Conservation (phyloP, 2,888 invertebrate species). For the Escarpia spicata region DNA sequence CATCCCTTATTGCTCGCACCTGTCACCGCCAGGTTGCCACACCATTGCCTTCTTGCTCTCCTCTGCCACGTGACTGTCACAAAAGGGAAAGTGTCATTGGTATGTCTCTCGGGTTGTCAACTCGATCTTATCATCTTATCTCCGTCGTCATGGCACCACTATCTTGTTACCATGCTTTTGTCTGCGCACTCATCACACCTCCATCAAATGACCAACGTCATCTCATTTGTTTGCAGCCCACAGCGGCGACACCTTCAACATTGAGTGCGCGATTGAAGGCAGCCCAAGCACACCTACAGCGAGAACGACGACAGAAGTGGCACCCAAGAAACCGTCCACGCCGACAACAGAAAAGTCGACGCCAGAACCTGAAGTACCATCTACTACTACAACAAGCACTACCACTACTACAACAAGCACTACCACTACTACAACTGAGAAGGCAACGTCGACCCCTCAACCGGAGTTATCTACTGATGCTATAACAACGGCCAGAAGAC, state of each 20-base stretch:
- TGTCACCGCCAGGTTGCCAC: too few species aligned
- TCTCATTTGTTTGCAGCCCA: neutral
- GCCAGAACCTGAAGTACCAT: neutral
- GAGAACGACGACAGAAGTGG: neutral
- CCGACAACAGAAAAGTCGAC: neutral
- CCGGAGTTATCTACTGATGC: neutral
- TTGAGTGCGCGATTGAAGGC: neutral
- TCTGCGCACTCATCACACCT: neutral
- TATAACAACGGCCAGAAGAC: neutral
- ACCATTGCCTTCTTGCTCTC: too few species aligned
- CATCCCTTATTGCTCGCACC: too few species aligned
- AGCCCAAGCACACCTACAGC: neutral
- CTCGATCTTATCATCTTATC: neutral
- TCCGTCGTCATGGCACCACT: neutral
- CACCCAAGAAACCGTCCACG: neutral
- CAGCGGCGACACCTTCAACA: neutral
- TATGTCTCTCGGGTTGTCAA: too few species aligned
- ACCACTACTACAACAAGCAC: neutral
- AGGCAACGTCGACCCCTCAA: neutral
- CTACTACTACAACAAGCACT: neutral
- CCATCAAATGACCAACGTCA: slow-evolving; percentile 54
- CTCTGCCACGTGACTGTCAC: too few species aligned
- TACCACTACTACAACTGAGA: neutral
- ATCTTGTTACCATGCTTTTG: neutral
- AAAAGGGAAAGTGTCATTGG: too few species aligned